A percentile compares a stretch with the other conserved stretches of the same genome.
Evolutionary conservation across 2,888 invertebrate species (phyloP).

Genomic region (Tubulanus polymorphus): DNA sequence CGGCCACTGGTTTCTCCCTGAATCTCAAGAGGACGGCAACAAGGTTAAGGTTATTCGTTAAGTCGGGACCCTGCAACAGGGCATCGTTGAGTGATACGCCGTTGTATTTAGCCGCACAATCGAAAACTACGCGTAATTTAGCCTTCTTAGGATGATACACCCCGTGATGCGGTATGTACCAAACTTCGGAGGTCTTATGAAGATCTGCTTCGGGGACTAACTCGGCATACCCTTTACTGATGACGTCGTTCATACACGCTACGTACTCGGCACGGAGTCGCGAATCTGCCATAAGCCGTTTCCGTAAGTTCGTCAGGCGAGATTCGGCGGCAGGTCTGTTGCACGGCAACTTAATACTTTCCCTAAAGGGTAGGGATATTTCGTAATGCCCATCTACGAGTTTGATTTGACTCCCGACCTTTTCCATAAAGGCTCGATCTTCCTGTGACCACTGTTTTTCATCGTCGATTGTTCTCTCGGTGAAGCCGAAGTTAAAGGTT

Average conservation of each 20-base stretch:
- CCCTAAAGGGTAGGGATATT: constrained; percentile 8
- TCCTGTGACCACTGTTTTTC: constrained; percentile 7
- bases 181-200: not conserved
- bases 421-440: constrained; percentile 7
- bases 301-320: constrained; percentile 6
- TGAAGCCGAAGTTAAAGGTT: not conserved
- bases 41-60: constrained; percentile 19
- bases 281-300: not conserved
- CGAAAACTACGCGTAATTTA: constrained; percentile 4
- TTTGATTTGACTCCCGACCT: constrained; percentile 4
- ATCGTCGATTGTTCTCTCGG: not conserved
- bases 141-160: constrained; percentile 2
- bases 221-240: constrained; percentile 1
- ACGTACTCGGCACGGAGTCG: not conserved
- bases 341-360: constrained; percentile 5
- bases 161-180: constrained; percentile 6
- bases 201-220: not conserved
- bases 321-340: constrained; percentile 6
- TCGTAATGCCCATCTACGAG: constrained; percentile 12
- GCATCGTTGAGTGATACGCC: constrained; percentile 18
- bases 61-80: constrained; percentile 20
- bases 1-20: constrained; percentile 14
- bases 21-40: constrained; percentile 18
- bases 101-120: constrained; percentile 20
- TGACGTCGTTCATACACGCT: constrained; percentile 3